These are phyloP conservation scores for Pterostichus madidus DNA, from an alignment of 2,888 invertebrate species.

Conservation along the genomic window DNA sequence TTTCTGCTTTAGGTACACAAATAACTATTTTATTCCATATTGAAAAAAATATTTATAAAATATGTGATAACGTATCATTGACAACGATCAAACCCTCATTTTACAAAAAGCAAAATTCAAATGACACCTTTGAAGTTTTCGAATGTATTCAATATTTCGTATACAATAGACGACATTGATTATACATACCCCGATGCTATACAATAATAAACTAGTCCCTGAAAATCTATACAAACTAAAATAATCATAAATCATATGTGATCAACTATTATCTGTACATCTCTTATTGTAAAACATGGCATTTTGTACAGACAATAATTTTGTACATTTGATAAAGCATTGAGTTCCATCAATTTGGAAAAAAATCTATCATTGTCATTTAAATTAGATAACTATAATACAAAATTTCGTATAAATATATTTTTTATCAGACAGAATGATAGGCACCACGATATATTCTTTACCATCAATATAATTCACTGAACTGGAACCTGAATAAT, in stretches of 20 bases:
- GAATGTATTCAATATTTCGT: not conserved
- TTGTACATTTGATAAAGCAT: slow-evolving; percentile 24
- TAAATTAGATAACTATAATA: not conserved
- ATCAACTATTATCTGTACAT: slow-evolving; percentile 28
- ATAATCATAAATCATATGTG: slow-evolving; percentile 44
- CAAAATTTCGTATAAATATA: not conserved
- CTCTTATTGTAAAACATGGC: slow-evolving; percentile 18
- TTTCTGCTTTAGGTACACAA: too few species aligned
- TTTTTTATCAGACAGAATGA: too few species aligned
- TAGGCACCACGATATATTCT: too few species aligned
- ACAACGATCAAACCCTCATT: too few species aligned
- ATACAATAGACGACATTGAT: slow-evolving; percentile 27
- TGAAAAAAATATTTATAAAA: too few species aligned
- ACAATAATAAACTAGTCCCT: slow-evolving; percentile 18
- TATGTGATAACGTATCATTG: too few species aligned
- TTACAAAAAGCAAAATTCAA: not conserved
- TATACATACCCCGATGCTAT: slow-evolving; percentile 25
- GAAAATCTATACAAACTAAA: slow-evolving; percentile 37
- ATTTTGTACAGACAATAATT: slow-evolving; percentile 30
- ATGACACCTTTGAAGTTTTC: not conserved
- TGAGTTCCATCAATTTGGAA: not conserved
- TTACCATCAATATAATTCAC: too few species aligned
- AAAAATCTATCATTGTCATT: slow-evolving; percentile 13
- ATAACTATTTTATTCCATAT: too few species aligned
- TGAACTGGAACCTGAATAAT: too few species aligned